A percentile compares a stretch with the other conserved stretches of the same genome.
Conservation (phyloP, 2,797 vertebrate genomes). For the Apogon hyalosoma region DNA sequence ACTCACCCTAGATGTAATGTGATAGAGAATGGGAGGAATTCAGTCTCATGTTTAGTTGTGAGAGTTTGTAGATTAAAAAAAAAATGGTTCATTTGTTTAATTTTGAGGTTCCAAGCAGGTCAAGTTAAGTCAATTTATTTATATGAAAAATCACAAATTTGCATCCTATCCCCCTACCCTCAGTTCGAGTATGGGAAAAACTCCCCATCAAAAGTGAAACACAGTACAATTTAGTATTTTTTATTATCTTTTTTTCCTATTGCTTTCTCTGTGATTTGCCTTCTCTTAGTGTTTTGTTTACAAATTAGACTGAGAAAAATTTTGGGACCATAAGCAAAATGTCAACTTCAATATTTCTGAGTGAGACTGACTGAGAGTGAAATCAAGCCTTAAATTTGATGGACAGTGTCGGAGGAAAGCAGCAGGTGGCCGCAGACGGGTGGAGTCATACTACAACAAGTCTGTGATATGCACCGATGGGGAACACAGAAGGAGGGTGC, state of each 20-base stretch:
- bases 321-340: conserved; percentile 10
- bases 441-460: conserved; percentile 57
- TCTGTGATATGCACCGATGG: conserved; percentile 63
- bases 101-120: conserved; percentile 1
- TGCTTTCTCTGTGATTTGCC: conserved; percentile 8
- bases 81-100: conserved; percentile 53
- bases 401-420: conserved; percentile 40
- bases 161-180: too few species aligned
- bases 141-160: background rate
- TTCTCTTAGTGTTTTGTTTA: conserved; percentile 11
- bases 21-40: conserved; percentile 29
- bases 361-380: conserved; percentile 18
- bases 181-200: too few species aligned
- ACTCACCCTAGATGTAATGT: conserved; percentile 52
- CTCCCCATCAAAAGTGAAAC: conserved; percentile 12
- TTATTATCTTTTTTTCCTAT: conserved; percentile 1
- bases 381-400: conserved; percentile 53
- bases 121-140: too few species aligned
- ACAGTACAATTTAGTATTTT: background rate
- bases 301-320: conserved; percentile 14
- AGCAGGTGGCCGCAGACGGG: conserved; percentile 51
- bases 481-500: conserved; percentile 49
- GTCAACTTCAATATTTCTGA: conserved; percentile 25
- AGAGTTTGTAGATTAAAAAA: conserved; percentile 51
- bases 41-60: conserved; percentile 23